Evolutionary conservation across 2,797 vertebrate genomes (phyloP), one percentile per base, ranked within the genome.

Genomic region (Urosaurus nigricauda): DNA sequence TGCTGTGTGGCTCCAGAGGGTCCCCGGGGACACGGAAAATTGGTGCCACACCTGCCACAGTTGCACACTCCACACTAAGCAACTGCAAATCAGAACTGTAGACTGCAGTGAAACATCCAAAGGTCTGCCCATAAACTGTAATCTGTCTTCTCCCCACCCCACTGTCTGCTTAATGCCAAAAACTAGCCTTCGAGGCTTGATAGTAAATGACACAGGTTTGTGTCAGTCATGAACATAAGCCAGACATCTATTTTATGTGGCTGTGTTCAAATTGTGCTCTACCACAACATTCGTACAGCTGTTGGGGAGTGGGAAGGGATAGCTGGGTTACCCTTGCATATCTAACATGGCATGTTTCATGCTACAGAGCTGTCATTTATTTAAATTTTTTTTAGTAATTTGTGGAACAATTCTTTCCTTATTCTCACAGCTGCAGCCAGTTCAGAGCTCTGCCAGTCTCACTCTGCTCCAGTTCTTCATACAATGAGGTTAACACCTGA

Each of bases 401-500:
- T 93, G 91, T 88, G 73, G 92, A 95, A 93, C 83, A 94, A 93
- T 51, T 83, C 56, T 79, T 26, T 73, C 75, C 68, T 93, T 93
- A 90, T 88, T 78, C 1, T 1, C n/a, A 1, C 90, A 94, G 92
- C 85, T 63, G 87, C 87, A 80, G 78, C 32, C 89, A 43, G 58
- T 47, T 89, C 92, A 89, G 63, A 51, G 81, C 87, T 92, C 92
- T 89, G 87, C 88, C 89, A 91, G 84, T 1, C 87, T 91, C 86
- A 70, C 77, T 74, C 86, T 37, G 81, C 87, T 68, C 86, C 79
- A 63, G 51, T 0, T 1, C 85, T 89, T 90, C 86, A 92, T 92
- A 94, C 89, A 94, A 92, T 93, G 87, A 80, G 68, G 37, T 86
- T 68, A 95, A 92, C 92, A 95, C 92, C 95, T 95, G 95, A 96